phyloP scores from a whole-genome alignment of 35 echinoderm and acorn worm species.

The Apostichopus californicus region DNA sequence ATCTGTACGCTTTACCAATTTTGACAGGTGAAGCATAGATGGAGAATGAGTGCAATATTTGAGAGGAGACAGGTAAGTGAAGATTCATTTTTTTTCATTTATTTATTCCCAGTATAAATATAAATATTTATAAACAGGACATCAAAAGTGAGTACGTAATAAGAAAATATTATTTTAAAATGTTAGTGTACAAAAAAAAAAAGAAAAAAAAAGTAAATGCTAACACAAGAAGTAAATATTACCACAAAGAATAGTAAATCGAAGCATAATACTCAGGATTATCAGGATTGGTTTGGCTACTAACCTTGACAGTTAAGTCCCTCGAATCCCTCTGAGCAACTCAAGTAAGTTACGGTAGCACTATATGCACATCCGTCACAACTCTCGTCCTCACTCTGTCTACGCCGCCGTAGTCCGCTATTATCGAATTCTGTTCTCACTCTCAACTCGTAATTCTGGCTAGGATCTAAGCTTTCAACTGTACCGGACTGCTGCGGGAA shows the following conservation, averaged over 20 bases:
- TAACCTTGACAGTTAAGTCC: conserved; percentile 10
- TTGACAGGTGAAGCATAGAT: too few relatives aligned
- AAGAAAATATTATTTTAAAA: too few relatives aligned
- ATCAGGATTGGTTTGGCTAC: too few relatives aligned
- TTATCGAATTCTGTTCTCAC: conserved; percentile 1
- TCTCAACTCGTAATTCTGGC: conserved; percentile 21
- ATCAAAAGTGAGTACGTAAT: too few relatives aligned
- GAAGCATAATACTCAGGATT: too few relatives aligned
- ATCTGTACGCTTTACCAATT: too few relatives aligned
- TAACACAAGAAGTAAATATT: not conserved
- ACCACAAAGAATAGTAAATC: too few relatives aligned
- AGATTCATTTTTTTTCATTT: too few relatives aligned
- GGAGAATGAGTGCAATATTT: too few relatives aligned
- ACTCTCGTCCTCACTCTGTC: not conserved
- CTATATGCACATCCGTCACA: not conserved
- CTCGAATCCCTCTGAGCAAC: not conserved
- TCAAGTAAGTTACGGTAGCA: not conserved
- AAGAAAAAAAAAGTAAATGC: not conserved
- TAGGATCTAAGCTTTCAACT: not conserved
- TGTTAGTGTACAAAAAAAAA: not conserved
- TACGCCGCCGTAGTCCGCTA: not conserved
- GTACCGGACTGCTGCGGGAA: conserved; percentile 5
- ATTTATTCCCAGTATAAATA: too few relatives aligned
- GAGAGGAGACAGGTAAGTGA: too few relatives aligned
- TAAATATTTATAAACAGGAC: too few relatives aligned